Evolutionary conservation across 2,888 invertebrate species (phyloP).

Genomic region (Caenorhabditis sp.): DNA sequence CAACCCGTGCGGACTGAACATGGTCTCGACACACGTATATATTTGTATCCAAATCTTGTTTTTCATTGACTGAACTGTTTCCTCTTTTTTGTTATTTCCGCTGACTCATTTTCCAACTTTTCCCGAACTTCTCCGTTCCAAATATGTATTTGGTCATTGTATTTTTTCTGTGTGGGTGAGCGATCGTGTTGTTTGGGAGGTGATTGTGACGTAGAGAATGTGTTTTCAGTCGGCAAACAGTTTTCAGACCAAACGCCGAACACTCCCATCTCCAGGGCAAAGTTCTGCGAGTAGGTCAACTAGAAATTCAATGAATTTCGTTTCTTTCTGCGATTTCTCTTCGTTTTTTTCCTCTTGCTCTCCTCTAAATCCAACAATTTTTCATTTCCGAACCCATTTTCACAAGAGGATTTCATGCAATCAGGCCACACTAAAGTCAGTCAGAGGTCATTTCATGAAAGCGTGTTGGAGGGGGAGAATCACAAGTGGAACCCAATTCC

Average conservation of each 20-base stretch:
- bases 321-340: neutral
- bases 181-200: neutral
- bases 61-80: too few species aligned
- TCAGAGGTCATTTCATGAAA: slow-evolving; percentile 23
- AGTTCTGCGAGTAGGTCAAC: neutral
- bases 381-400: neutral
- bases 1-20: too few species aligned
- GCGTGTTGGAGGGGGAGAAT: neutral
- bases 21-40: too few species aligned
- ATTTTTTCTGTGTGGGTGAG: slow-evolving; percentile 2
- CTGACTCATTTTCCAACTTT: slow-evolving; percentile 20
- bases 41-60: too few species aligned
- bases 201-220: neutral
- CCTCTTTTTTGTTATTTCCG: too few species aligned
- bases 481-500: slow-evolving; percentile 57
- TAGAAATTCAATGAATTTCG: too few species aligned
- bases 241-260: neutral
- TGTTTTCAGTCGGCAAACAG: slow-evolving; percentile 16
- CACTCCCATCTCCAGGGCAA: neutral
- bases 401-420: neutral
- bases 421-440: slow-evolving; percentile 30
- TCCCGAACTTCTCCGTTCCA: neutral
- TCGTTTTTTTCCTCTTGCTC: neutral
- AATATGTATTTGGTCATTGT: slow-evolving; percentile 5
- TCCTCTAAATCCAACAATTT: neutral